Conservation (phyloP, 2,888 invertebrate species). For the Subacronicta megacephala region DNA sequence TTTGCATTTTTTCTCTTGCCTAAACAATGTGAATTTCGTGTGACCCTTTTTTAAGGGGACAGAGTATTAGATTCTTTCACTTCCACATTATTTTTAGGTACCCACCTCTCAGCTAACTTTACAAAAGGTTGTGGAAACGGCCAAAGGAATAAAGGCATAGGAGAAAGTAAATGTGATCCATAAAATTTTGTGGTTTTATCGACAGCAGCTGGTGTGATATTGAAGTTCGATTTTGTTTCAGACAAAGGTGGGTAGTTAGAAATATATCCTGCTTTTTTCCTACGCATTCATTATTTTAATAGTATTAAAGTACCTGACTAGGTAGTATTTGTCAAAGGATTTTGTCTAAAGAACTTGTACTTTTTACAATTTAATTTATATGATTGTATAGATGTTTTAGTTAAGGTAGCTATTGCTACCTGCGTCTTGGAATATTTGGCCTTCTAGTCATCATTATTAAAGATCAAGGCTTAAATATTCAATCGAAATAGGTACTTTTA, state of each 20-base stretch:
- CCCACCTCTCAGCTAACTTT: slow-evolving; percentile 29
- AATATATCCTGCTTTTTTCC: not conserved
- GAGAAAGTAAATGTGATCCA: slow-evolving; percentile 37
- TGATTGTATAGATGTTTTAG: too few relatives aligned
- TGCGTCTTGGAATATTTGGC: too few relatives aligned
- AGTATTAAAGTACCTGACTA: too few relatives aligned
- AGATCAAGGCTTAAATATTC: slow-evolving; percentile 30
- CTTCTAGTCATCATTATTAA: slow-evolving; percentile 16
- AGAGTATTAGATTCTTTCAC: slow-evolving; percentile 68
- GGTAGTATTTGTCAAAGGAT: too few relatives aligned
- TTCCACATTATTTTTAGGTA: slow-evolving; percentile 46
- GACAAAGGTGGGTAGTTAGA: not conserved
- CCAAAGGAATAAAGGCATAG: slow-evolving; percentile 10
- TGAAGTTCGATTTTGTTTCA: slow-evolving; percentile 41
- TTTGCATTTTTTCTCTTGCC: slow-evolving; percentile 49
- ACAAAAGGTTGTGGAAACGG: slow-evolving; percentile 26
- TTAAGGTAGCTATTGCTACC: too few relatives aligned
- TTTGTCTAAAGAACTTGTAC: too few relatives aligned
- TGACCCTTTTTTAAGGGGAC: slow-evolving; percentile 70
- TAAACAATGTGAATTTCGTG: slow-evolving; percentile 73
- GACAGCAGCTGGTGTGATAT: slow-evolving; percentile 23
- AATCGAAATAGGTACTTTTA: slow-evolving; percentile 14
- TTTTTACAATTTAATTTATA: too few relatives aligned
- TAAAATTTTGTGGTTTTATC: slow-evolving; percentile 48
- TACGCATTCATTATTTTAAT: too few relatives aligned